Evolutionary conservation across 2,113 vertebrate species (phyloP), one percentile per base, ranked within the genome.

Genomic region (Puma concolor): DNA sequence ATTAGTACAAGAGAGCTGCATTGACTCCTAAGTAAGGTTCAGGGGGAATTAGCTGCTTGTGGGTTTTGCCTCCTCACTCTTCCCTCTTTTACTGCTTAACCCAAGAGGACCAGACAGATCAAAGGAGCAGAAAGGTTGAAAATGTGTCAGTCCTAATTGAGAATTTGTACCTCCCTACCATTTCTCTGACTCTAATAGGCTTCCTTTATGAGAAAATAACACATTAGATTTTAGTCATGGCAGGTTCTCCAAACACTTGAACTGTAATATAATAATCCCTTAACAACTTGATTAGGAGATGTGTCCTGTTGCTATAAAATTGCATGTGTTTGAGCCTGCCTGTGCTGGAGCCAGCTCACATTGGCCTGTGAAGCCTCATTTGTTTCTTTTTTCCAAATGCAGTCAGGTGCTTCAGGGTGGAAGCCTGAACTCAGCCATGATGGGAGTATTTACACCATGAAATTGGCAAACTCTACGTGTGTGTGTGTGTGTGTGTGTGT

Each of bases 181-280:
- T 80, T 77, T 88, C 14, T 64, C 79, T 69, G 60, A 52, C 41
- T 80, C 67, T 66, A 91, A 63, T 23, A 52, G 50, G n/a, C 4
- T 80, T 88, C n/a, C 23, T 89, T 94, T 91, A 66, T 17, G 25
- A 92, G 86, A 87, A 96, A 84, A 92, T 54, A 95, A 54, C 38
- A 54, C 44, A 87, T 81, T 23, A 0, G 7, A 38, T 80, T 88
- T 88, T 87, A 95, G 90, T 82, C 57, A 48, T 8, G 19, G 50
- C 7, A 94, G 4, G 19, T 77, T 97, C 77, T 72, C 64, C 38
- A 92, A 97, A 92, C n/a, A 72, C 50, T 72, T 94, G 57, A 77
- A 54, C 16, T 72, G 16, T 77, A 66, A 71, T 57, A 19, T 27
- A 91, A 86, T 36, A 90, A 79, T 9, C 12, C 33, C 60, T 93